A percentile compares a stretch with the other conserved stretches of the same genome.
phyloP scores from a whole-genome alignment of 2,888 invertebrate genomes.

The Drosophila robusta region DNA sequence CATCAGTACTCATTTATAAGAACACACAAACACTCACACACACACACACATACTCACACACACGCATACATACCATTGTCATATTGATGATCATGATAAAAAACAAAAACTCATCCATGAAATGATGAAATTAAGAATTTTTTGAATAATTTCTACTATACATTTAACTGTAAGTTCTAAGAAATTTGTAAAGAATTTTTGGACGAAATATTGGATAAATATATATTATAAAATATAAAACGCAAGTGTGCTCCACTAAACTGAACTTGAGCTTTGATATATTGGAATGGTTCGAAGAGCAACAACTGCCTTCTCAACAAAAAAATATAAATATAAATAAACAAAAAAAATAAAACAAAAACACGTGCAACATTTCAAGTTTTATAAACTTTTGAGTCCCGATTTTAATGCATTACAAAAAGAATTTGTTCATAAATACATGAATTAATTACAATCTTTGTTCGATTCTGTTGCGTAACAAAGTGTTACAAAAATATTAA shows the following conservation, averaged over 20 bases:
- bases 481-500: slow-evolving; percentile 73
- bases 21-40: slow-evolving; percentile 26
- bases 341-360: slow-evolving; percentile 11
- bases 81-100: slow-evolving; percentile 79
- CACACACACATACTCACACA: slow-evolving; percentile 41
- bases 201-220: slow-evolving; percentile 82
- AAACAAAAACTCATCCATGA: slow-evolving; percentile 56
- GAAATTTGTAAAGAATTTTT: slow-evolving; percentile 81
- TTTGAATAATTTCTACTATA: slow-evolving; percentile 82
- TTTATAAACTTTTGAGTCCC: slow-evolving; percentile 66
- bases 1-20: slow-evolving; percentile 55
- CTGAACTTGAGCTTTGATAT: slow-evolving; percentile 58
- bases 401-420: slow-evolving; percentile 62
- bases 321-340: slow-evolving; percentile 6
- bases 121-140: slow-evolving; percentile 68
- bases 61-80: slow-evolving; percentile 78
- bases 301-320: slow-evolving; percentile 14
- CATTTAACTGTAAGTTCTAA: slow-evolving; percentile 82
- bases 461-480: slow-evolving; percentile 65
- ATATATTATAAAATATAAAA: slow-evolving; percentile 78
- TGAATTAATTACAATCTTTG: slow-evolving; percentile 43
- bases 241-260: slow-evolving; percentile 67
- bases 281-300: slow-evolving; percentile 29
- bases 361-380: slow-evolving; percentile 45
- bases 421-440: slow-evolving; percentile 50